Evolutionary conservation across 2,888 invertebrate genomes (phyloP), one percentile per base, ranked within the genome.

Genomic region (Noctua janthe): DNA sequence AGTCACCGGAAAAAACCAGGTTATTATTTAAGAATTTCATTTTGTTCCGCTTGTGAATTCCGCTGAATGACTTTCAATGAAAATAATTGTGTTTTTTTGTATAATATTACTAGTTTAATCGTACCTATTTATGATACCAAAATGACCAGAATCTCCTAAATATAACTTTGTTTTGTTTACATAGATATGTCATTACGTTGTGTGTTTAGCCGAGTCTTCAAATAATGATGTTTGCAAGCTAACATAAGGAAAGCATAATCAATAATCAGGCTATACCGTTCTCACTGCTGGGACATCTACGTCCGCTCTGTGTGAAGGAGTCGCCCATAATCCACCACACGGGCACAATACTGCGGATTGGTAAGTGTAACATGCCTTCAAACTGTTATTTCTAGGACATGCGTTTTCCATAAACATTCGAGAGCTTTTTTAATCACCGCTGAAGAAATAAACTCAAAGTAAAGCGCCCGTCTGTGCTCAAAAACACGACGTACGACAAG

Each of bases 41-140:
- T 51, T 47, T 10, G 54, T 81, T 84, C 80, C 81, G 79, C 35
- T 39, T 47, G 7, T 49, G 15, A 35, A 7, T 83, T 39, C 35
- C 7, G 17, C 4, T 47, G 39, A 56, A 51, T 62, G 49, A 35
- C 56, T 56, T 77, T 77, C 49, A 76, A 17, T n/a, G 23, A 56
- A 49, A 71, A 49, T 23, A 2, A 8, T 29, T 13, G 10, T 1
- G 4, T 59, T 13, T 35, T 35, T 66, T 66, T 39, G 35, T 20
- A 20, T 66, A 39, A 39, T 39, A 20, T 4, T 66, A 66, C 39
- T 39, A 20, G 35, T 64, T 64, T 62, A 29, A 8, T 59, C 62
- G 7, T 29, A 29, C 7, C 7, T 62, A 7, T 64, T 64, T 35
- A 64, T 10, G 11, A 20, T 35, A 64, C 35, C 7, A 39, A 39